phyloP scores from a whole-genome alignment of 2,113 vertebrate species.

The Sceloporus undulatus region DNA sequence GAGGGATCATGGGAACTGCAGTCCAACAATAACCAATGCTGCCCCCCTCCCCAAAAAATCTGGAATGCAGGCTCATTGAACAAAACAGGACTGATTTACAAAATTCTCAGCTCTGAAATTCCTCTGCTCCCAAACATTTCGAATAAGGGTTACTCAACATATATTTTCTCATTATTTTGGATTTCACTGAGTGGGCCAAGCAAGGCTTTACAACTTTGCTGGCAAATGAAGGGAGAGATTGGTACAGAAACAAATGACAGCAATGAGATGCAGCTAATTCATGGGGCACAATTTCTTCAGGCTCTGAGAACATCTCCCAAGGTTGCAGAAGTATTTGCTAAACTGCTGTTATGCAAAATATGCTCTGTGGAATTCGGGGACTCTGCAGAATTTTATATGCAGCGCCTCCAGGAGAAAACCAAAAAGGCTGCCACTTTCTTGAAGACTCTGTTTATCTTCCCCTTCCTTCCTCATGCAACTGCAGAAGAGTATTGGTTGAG shows the following conservation, averaged over 20 bases:
- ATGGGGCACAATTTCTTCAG: neutral
- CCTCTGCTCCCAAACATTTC: too few species aligned
- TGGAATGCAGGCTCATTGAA: too few species aligned
- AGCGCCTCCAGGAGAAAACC: neutral
- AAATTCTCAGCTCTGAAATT: too few species aligned
- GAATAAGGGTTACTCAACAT: too few species aligned
- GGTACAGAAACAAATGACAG: neutral
- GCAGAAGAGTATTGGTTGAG: neutral
- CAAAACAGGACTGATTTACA: too few species aligned
- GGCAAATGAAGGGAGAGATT: neutral
- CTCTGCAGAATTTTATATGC: neutral
- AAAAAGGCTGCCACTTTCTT: neutral
- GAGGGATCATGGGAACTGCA: too few species aligned
- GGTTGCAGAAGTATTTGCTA: neutral
- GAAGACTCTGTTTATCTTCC: neutral
- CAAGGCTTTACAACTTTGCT: neutral
- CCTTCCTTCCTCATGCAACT: neutral
- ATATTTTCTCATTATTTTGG: neutral
- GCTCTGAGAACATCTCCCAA: neutral
- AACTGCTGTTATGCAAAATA: neutral
- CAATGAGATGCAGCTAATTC: neutral
- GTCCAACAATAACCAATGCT: too few species aligned
- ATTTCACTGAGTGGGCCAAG: neutral
- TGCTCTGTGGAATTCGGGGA: neutral
- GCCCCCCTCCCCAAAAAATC: too few species aligned